These are phyloP conservation scores for Leucophenga montana DNA, from an alignment of 2,888 invertebrate genomes.

Conservation along the genomic window DNA sequence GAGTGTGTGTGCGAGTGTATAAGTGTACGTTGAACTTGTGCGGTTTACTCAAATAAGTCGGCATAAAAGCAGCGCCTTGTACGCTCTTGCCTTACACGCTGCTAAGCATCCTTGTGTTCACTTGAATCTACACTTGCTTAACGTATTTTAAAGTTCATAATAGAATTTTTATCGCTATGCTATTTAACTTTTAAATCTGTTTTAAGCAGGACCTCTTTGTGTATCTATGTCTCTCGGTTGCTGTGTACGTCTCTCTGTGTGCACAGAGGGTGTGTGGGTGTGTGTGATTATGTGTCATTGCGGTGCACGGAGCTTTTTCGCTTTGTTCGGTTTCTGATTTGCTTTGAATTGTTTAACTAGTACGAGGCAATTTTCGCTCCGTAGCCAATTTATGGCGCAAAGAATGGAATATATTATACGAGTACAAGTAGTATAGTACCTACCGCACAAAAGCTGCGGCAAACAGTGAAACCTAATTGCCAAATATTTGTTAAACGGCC, in stretches of 20 bases:
- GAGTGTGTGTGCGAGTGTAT: neutral
- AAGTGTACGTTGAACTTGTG: conserved; percentile 7
- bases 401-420: neutral
- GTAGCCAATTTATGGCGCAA: neutral
- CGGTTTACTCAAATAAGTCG: too few species aligned
- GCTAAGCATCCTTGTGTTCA: neutral
- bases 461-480: neutral
- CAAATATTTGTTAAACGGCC: conserved; percentile 15
- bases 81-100: neutral
- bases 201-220: conserved; percentile 10
- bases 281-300: too few species aligned
- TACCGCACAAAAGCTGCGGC: neutral
- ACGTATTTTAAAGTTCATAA: conserved; percentile 68
- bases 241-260: neutral
- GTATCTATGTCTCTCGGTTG: conserved; percentile 1
- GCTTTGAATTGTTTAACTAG: neutral
- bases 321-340: neutral
- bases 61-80: neutral
- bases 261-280: too few species aligned
- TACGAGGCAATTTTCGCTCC: neutral
- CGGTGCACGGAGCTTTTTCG: neutral
- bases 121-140: conserved; percentile 30
- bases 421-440: too few species aligned
- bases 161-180: conserved; percentile 61
- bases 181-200: conserved; percentile 21